Evolutionary conservation across 2,113 vertebrate genomes (phyloP), one percentile per base, ranked within the genome.

Genomic region (Zosterops hypoxanthus): DNA sequence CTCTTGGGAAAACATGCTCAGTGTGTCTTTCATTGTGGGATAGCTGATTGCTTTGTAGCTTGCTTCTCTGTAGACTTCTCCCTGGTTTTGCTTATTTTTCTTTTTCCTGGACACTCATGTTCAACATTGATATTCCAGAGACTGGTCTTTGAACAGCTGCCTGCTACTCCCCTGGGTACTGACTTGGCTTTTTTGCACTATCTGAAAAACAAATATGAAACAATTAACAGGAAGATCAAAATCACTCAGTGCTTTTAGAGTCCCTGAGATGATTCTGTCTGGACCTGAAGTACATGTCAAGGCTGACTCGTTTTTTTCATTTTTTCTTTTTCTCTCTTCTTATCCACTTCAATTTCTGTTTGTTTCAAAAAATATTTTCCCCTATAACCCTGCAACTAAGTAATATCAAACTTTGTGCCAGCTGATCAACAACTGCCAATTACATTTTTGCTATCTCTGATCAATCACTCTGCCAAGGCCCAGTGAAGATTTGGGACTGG

Each of bases 191-290:
- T 96, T 96, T 96, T 91, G 87, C 50, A 19, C 91, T 95, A 50
- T 92, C 83, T 97, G 95, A 92, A 97, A 98, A 97, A 95, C 91
- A 98, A 97, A 97, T 96, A 96, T 8, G 72, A 96, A 96, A 97
- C 95, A 96, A 97, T 97, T 97, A 97, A 96, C 88, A 92, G 94
- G 84, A 92, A 93, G 94, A 97, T 96, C 79, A 95, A 94, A 95
- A 96, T 88, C 68, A 55, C 84, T 94, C 66, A 73, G 70, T 87
- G 73, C 78, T 96, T 96, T 88, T 93, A 41, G 95, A 97, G 90
- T 96, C 91, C 82, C 94, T 76, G 88, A 94, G n/a, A 92, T 87
- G 60, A 95, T 93, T 95, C 90, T 90, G 68, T 72, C 72, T 87
- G 34, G 75, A 33, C 33, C 53, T 89, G 69, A 90, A 86, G 85